Evolutionary conservation across 2,888 invertebrate genomes (phyloP), one percentile per base, ranked within the genome.

Genomic region (Portevinia maculata): DNA sequence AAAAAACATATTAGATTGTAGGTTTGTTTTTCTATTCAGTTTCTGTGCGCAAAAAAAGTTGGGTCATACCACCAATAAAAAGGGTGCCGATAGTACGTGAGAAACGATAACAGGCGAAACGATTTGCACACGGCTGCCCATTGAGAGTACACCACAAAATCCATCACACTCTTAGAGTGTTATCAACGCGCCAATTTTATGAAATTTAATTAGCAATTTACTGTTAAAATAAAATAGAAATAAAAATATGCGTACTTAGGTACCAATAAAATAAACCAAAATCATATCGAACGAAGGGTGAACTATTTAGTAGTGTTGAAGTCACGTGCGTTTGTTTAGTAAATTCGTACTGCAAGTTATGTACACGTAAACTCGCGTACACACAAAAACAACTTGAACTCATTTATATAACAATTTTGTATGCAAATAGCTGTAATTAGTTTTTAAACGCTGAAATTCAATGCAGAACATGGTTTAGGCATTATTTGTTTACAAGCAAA

Each of bases 241-340:
- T 57, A 37, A 8, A 8, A 17, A 59, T 53, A 46, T 28, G 48
- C 21, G 32, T 24, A 48, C 9, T 46, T 48, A 32, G 19, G 15
- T 44, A 44, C 4, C 28, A 32, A 48, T 21, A 11, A 32, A 48
- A 46, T 55, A 37, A 53, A 62, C 50, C 50, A 48, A 64, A 71
- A 19, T 64, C 24, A 59, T 46, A 30, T 64, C 8, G 11, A 37
- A 62, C 15, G 28, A 7, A 19, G 41, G 19, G 4, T n/a, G 34
- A 34, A n/a, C n/a, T n/a, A n/a, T 69, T n/a, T 17, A 9, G 0
- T 50, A 21, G 52, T 60, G 34, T 34, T 34, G 24, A 57, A 78
- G 78, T 78, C 78, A 78, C 78, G 78, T 78, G 78, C 64, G 57
- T 62, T 57, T 78, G 64, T 30, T 70, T 70, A 50, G 32, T 48